Conservation (phyloP, 2,797 vertebrate species). For the Vultur gryphus region DNA sequence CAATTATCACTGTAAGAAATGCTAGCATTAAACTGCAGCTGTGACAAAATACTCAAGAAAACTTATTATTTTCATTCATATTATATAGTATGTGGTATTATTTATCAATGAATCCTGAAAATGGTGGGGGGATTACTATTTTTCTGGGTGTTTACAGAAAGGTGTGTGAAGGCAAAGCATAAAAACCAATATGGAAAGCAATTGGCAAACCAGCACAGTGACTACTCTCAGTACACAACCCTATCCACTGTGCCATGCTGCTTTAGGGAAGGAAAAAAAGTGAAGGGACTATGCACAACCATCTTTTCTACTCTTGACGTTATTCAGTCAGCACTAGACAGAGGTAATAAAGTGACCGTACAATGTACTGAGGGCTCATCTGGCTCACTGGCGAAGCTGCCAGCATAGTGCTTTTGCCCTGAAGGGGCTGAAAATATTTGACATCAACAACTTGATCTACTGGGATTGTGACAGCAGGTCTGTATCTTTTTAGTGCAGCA, state of each 20-base stretch:
- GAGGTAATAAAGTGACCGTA: neutral
- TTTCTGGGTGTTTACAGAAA: neutral
- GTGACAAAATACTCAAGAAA: neutral
- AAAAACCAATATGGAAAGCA: neutral
- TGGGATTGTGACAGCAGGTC: slow-evolving; percentile 37
- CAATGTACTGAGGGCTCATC: neutral
- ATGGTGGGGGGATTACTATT: neutral
- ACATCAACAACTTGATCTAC: slow-evolving; percentile 24
- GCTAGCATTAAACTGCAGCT: neutral
- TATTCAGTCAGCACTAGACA: neutral
- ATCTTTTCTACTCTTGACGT: neutral
- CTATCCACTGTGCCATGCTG: neutral
- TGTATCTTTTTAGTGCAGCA: neutral
- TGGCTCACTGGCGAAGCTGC: neutral
- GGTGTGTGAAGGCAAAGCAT: neutral
- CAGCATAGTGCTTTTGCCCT: neutral
- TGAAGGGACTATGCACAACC: neutral
- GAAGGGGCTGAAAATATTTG: slow-evolving; percentile 3
- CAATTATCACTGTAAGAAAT: neutral
- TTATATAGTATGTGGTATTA: neutral
- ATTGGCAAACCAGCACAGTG: neutral
- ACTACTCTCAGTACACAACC: neutral
- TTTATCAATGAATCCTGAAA: neutral
- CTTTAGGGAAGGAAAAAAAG: neutral
- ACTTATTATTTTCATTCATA: neutral